Percentiles rank a stretch among this genome's conserved stretches.
Evolutionary conservation across 2,888 invertebrate genomes (phyloP).

Genomic region (Conchocele bisecta): DNA sequence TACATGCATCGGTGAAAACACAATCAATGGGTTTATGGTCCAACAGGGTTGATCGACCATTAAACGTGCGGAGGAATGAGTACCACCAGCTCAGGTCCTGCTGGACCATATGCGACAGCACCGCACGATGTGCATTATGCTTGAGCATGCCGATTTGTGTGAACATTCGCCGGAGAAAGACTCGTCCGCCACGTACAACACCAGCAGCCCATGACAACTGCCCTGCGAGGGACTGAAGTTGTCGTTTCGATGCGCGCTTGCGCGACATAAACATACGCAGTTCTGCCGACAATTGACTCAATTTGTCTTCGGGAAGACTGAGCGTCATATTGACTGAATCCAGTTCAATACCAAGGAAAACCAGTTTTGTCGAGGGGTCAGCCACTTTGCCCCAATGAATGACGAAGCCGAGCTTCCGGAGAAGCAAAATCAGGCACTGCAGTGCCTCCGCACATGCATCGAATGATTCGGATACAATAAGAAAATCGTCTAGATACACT

Average conservation of each 20-base stretch:
- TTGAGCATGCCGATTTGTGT: not conserved
- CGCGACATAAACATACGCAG: slow-evolving; percentile 1
- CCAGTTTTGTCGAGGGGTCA: too few species aligned
- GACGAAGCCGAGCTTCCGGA: too few species aligned
- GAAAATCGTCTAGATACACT: too few species aligned
- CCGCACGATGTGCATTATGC: slow-evolving; percentile 11
- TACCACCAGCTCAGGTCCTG: slow-evolving; percentile 24
- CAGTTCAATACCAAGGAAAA: too few species aligned
- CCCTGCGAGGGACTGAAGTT: slow-evolving; percentile 15
- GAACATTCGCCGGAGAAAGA: slow-evolving; percentile 15
- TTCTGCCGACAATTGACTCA: not conserved
- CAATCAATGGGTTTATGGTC: slow-evolving; percentile 15
- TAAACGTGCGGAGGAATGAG: slow-evolving; percentile 17
- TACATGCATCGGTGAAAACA: slow-evolving; percentile 28
- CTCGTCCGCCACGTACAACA: slow-evolving; percentile 36
- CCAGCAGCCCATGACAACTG: slow-evolving; percentile 26
- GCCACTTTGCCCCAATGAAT: too few species aligned
- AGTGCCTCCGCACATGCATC: too few species aligned
- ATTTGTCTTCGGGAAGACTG: too few species aligned
- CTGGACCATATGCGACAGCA: not conserved
- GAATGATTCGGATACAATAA: too few species aligned
- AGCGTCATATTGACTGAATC: too few species aligned
- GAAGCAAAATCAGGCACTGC: too few species aligned
- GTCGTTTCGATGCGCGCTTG: slow-evolving; percentile 1
- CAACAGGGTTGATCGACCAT: slow-evolving; percentile 26